These are phyloP conservation scores for Stercorarius parasiticus DNA, from an alignment of 2,113 vertebrate genomes.

Conservation along the genomic window DNA sequence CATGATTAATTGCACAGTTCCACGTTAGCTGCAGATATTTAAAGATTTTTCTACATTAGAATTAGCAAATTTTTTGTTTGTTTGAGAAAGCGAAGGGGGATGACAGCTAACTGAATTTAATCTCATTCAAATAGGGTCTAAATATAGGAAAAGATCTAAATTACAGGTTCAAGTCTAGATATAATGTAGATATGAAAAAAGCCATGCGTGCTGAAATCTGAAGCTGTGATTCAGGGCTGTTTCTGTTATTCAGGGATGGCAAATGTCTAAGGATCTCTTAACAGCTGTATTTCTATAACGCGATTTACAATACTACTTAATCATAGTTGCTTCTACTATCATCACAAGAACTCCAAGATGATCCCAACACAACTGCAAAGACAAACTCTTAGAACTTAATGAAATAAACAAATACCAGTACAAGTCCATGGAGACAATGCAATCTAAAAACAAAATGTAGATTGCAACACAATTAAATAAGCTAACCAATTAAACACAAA, in stretches of 20 bases:
- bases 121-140: neutral
- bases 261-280: neutral
- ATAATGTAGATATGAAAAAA: neutral
- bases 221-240: neutral
- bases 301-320: neutral
- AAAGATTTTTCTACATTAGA: neutral
- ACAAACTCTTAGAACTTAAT: neutral
- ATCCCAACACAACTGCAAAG: neutral
- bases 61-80: neutral
- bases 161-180: neutral
- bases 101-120: neutral
- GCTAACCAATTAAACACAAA: conserved; percentile 14
- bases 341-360: neutral
- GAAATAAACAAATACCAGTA: conserved; percentile 16
- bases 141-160: neutral
- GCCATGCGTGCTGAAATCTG: neutral
- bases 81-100: neutral
- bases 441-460: neutral
- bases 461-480: conserved; percentile 22
- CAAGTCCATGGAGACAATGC: neutral
- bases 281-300: neutral
- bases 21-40: neutral
- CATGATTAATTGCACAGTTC: neutral
- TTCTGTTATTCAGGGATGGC: neutral
- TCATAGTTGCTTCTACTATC: neutral